These are phyloP conservation scores for Epinephelus lanceolatus DNA, from an alignment of 2,113 vertebrate genomes.

Conservation along the genomic window DNA sequence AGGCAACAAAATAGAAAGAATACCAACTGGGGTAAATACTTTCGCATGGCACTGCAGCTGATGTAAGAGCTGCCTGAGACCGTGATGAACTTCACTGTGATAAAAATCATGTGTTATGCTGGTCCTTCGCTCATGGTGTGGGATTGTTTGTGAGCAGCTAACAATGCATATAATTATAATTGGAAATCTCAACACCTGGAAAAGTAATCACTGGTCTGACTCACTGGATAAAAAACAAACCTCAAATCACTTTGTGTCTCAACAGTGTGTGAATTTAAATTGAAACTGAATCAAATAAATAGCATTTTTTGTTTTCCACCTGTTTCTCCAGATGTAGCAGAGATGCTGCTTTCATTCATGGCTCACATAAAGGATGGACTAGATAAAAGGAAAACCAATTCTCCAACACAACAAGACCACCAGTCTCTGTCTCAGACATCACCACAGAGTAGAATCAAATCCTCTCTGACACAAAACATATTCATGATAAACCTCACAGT, in stretches of 20 bases:
- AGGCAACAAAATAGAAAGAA: no score
- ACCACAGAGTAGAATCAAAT: not conserved
- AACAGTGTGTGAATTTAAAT: no score
- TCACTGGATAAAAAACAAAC: not conserved
- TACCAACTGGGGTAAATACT: no score
- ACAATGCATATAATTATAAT: not conserved
- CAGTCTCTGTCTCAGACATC: not conserved
- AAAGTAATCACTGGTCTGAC: not conserved
- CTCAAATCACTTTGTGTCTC: not conserved
- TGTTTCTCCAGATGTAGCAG: not conserved
- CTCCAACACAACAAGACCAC: not conserved
- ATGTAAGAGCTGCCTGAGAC: no score
- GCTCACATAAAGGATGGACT: not conserved
- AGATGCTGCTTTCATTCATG: not conserved
- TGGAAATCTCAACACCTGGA: not conserved
- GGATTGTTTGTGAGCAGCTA: no score
- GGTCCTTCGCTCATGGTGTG: no score
- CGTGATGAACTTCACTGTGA: no score
- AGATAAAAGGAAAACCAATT: not conserved
- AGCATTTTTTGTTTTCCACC: not conserved
- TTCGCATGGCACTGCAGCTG: no score
- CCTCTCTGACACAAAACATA: constrained; percentile 23
- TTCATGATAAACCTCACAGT: not conserved
- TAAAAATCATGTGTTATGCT: no score
- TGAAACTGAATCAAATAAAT: not conserved